Evolutionary conservation across 2,113 vertebrate genomes (phyloP).

Genomic region (Narcine bancroftii): DNA sequence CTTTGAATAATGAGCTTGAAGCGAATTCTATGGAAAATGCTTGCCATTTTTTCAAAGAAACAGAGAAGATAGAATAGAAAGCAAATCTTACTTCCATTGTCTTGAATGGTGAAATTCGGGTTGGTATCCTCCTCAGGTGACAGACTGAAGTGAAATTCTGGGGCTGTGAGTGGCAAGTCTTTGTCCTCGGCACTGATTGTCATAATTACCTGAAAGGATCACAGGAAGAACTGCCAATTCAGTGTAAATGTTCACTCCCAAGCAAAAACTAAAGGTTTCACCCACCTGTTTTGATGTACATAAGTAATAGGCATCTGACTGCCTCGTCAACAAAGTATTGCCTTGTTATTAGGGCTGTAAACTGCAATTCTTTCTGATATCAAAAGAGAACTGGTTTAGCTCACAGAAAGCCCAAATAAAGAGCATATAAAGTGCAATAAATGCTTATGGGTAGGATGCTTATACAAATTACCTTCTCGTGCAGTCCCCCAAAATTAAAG

Average conservation of each 20-base stretch:
- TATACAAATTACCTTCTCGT: not conserved
- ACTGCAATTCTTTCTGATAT: not conserved
- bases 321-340: not conserved
- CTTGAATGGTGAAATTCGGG: constrained; percentile 88
- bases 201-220: constrained; percentile 79
- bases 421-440: not conserved
- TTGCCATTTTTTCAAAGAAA: not conserved
- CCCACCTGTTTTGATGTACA: not conserved
- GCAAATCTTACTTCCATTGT: constrained; percentile 82
- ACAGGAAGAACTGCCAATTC: not conserved
- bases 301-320: not conserved
- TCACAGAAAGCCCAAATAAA: not conserved
- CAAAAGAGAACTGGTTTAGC: not conserved
- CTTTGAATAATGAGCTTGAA: constrained; percentile 1
- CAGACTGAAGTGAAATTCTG: constrained; percentile 81
- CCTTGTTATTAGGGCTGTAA: not conserved
- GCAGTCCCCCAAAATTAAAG: too few relatives aligned
- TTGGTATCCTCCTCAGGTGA: constrained; percentile 71
- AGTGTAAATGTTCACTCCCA: not conserved
- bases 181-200: constrained; percentile 75
- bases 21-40: not conserved
- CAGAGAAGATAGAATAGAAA: constrained; percentile 1
- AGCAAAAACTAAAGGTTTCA: not conserved
- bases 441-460: not conserved
- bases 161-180: constrained; percentile 77